Percentiles rank a stretch among this genome's conserved stretches.
These are phyloP conservation scores for Serilophus lunatus DNA, from an alignment of 2,113 vertebrate genomes.

Conservation along the genomic window DNA sequence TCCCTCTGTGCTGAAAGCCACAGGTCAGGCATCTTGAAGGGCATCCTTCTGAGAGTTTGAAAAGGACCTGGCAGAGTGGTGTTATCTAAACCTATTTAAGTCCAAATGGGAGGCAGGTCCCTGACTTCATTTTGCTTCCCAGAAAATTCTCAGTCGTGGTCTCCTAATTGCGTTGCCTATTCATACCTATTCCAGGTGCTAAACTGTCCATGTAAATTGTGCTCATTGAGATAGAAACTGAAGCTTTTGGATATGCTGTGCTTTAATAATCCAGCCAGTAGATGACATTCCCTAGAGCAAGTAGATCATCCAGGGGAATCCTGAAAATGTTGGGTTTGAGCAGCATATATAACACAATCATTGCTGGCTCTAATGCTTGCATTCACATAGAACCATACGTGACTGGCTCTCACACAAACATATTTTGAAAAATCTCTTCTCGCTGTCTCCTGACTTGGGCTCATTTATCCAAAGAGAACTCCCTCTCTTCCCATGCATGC, in stretches of 20 bases:
- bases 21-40: not conserved
- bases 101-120: not conserved
- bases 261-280: not conserved
- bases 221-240: not conserved
- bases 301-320: not conserved
- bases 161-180: not conserved
- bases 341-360: not conserved
- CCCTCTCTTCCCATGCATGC: not conserved
- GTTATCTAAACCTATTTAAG: not conserved
- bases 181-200: not conserved
- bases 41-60: not conserved
- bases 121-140: not conserved
- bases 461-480: not conserved
- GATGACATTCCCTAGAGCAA: not conserved
- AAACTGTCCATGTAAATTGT: not conserved
- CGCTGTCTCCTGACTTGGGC: fast-evolving
- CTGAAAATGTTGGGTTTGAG: not conserved
- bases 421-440: not conserved
- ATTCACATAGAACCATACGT: not conserved
- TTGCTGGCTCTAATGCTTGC: not conserved
- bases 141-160: not conserved
- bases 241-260: not conserved
- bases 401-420: not conserved
- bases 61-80: not conserved
- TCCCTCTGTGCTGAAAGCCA: not conserved